Base-by-base conservation (phyloP, 92 coral and sea anemone species). In the Parazoanthus swiftii region DNA sequence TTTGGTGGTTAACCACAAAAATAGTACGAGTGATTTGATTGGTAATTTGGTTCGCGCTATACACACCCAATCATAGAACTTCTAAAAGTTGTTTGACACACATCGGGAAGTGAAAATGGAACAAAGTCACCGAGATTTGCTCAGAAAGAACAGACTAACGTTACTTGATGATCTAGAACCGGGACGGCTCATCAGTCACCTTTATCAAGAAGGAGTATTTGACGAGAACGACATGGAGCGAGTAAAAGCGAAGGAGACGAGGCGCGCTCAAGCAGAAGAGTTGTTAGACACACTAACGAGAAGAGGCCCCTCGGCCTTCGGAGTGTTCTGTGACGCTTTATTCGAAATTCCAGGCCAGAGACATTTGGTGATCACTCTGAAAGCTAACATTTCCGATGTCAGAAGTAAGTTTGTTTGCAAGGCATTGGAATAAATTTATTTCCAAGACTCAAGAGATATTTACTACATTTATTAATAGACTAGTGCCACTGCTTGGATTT, bases 301-400 rank as follows among this genome's bases (percentile, higher is more conserved):
- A 54, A 93, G 97, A 23, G 98, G 98, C 18, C 92, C 93, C 11
- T 88, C 80, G 46, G 95, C 95, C 26, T 95, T 95, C 77, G 89
- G 92, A 68, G 81, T 80, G 6, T 95, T 95, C 85, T 92, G 94
- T 76, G 91, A 91, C 18, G 98, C 96, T 35, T 85, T 95, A 35
- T 85, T 70, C n/a, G 66, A 76, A 26, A 90, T 82, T 75, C 94
- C 89, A 82, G 94, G 93, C 8, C 95, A 94, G 65, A 80, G 91
- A 50, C 97, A 95, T 89, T 90, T 95, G 25, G 92, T 91, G 70
- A 66, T 85, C 58, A 43, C 88, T 51, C 80, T 95, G 74, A 89
- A 85, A 42, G 78, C 91, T 29, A 88, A 89, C 21, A 86, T 88
- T 75, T 56, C 92, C 80, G 71, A 38, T 71, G 18, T 86, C 8